Evolutionary conservation across 2,888 invertebrate species (phyloP).

Genomic region (Caradrina clavipalpis): DNA sequence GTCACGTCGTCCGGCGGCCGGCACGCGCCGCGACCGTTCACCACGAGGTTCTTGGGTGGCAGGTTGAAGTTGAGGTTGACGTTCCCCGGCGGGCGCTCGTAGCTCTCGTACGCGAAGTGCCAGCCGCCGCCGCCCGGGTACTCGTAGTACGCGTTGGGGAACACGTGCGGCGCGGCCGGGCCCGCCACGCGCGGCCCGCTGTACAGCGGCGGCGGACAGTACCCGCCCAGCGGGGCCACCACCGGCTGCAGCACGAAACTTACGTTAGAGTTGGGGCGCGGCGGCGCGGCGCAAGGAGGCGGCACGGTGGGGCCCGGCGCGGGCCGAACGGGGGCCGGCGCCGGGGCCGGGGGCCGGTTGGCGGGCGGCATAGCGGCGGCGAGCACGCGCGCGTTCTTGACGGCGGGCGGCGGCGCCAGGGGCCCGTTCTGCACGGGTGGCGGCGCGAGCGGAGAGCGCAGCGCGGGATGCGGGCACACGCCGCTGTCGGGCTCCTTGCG

Average conservation of each 20-base stretch:
- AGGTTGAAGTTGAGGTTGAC: conserved; percentile 85
- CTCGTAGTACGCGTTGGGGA: conserved; percentile 82
- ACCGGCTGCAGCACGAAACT: conserved; percentile 87
- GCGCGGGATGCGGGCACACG: conserved; percentile 33
- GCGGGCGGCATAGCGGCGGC: conserved; percentile 55
- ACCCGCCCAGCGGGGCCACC: conserved; percentile 72
- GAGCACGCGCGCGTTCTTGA: conserved; percentile 49
- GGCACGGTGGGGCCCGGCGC: conserved; percentile 51
- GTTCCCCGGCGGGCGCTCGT: conserved; percentile 80
- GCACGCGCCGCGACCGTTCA: conserved; percentile 78
- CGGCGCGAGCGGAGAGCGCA: conserved; percentile 56
- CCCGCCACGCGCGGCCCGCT: conserved; percentile 71
- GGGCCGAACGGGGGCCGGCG: conserved; percentile 59
- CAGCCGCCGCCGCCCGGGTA: conserved; percentile 84
- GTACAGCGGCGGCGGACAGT: conserved; percentile 76
- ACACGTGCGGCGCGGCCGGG: conserved; percentile 73
- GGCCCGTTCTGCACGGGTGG: conserved; percentile 44
- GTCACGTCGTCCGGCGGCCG: conserved; percentile 73
- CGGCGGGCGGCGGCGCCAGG: conserved; percentile 49
- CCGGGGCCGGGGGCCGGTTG: conserved; percentile 53
- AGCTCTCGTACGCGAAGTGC: conserved; percentile 86
- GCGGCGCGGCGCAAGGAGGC: conserved; percentile 58
- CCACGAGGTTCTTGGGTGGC: conserved; percentile 84
- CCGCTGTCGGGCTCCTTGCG: conserved; percentile 66
- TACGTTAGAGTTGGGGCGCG: conserved; percentile 82